These are phyloP conservation scores for Chloroceryle aenea DNA, from an alignment of 2,113 vertebrate genomes.

Conservation along the genomic window DNA sequence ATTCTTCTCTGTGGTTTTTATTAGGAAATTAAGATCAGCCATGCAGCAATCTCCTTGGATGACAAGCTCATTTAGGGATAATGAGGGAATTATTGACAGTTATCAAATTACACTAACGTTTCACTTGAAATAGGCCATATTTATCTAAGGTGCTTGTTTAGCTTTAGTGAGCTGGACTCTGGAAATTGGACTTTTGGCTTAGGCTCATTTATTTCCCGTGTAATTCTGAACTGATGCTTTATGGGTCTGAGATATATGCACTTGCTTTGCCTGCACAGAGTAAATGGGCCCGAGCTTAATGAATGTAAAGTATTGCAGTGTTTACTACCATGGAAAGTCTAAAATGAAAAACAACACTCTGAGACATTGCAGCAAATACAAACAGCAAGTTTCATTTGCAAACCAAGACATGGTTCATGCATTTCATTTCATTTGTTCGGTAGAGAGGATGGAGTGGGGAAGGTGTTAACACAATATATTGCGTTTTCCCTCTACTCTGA, in stretches of 20 bases:
- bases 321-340: conserved; percentile 71
- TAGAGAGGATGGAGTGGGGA: neutral
- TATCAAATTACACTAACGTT: conserved; percentile 59
- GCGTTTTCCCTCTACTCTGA: conserved; percentile 1
- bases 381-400: conserved; percentile 74
- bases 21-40: conserved; percentile 63
- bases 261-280: conserved; percentile 68
- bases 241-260: conserved; percentile 59
- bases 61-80: conserved; percentile 65
- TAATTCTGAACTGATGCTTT: conserved; percentile 76
- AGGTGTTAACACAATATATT: conserved; percentile 49
- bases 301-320: conserved; percentile 72
- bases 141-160: conserved; percentile 57
- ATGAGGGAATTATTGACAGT: conserved; percentile 68
- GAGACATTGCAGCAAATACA: conserved; percentile 69
- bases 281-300: conserved; percentile 77
- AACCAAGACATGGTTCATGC: conserved; percentile 69
- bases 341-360: conserved; percentile 70
- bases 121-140: conserved; percentile 58
- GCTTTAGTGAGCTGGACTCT: conserved; percentile 56
- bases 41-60: conserved; percentile 32
- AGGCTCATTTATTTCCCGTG: conserved; percentile 74
- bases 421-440: conserved; percentile 66
- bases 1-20: conserved; percentile 48
- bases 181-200: conserved; percentile 65